Evolutionary conservation across 2,113 vertebrate genomes (phyloP), one percentile per base, ranked within the genome.

Genomic region (Stigmatopora argus): DNA sequence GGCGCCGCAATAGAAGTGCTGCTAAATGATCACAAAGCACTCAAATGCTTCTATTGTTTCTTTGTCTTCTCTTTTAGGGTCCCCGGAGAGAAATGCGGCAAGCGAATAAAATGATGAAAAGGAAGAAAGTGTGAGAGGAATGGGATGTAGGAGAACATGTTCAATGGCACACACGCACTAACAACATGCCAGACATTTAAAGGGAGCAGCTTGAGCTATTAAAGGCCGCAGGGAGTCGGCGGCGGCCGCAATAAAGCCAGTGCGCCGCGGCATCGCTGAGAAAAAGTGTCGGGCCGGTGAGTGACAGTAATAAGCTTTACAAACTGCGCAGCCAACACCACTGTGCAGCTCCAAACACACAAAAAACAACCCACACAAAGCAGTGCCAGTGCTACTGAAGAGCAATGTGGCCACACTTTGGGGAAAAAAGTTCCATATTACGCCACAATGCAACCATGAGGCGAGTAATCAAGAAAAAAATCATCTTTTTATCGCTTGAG

Each of bases 251-350:
- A 62, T 69, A 67, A 59, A 59, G 53, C 19, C 49, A 11, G 70
- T 61, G 51, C 14, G 49, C 62, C 14, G 49, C 62, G 53, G 38
- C 56, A 45, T 46, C 52, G 14, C 63, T 69, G 71, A 62, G 49
- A 78, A 69, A 23, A 35, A 65, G 65, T 69, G 69, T 35, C 7
- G 31, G n/a, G 47, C 49, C 58, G 67, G 31, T 73, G 75, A 84
- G 49, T 78, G 83, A 69, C 80, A 78, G 15, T 78, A 78, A 85
- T 75, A 78, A 67, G 64, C 47, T 80, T 65, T 71, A 71, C 64
- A 73, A 80, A 79, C 12, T 31, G 53, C 53, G 7, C 23, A 31
- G 53, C 23, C 53, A 15, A 26, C 53, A 8, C 12, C 23, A 23
- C 21, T 6, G 23, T 10, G 10, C 15, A 1, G 11, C 51, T 23